Evolutionary conservation across 2,888 invertebrate species (phyloP), one percentile per base, ranked within the genome.

Genomic region (Troides helena): DNA sequence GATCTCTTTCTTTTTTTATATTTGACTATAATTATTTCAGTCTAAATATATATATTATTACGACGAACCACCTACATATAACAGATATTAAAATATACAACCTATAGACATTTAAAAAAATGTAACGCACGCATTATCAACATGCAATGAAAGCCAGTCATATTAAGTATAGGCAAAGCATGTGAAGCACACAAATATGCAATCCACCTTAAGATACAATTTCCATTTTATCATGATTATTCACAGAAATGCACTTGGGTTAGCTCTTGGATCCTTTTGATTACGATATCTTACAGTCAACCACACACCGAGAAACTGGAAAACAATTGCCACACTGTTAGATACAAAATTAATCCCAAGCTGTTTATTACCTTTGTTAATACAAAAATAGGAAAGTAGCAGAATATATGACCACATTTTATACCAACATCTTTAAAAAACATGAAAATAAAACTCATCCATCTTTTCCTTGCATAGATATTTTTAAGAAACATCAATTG

Each of bases 231-330:
- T 58, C 62, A 66, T 85, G 84, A 83, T 83, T 91, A 94, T 95
- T 96, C 97, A 98, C 89, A 99, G 96, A 94, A 98, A 99, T 94
- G 98, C 98, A 94, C 98, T 98, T 85, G 98, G 98, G 94, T 98
- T 97, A 94, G 97, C 98, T 81, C 97, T 95, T 82, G 98, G 99
- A 94, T 99, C 98, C 96, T 98, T 98, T 94, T 98, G 98, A 94
- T 99, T 99, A 93, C 99, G 96, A 95, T 98, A 99, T 84, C 98
- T 96, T 88, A 98, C 96, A 82, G 99, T 98, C 95, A 99, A 94
- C 97, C 97, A 97, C 76, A 98, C 97, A 93, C 99, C 99, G 93
- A 98, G 95, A 94, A 99, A 98, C 98, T 99, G 97, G 75, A 91
- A 92, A 87, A 82, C 81, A 90, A 87, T 85, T 77, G 80, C 75